Conservation (phyloP, 2,888 invertebrate genomes). For the Harpagoxenus sublaevis region DNA sequence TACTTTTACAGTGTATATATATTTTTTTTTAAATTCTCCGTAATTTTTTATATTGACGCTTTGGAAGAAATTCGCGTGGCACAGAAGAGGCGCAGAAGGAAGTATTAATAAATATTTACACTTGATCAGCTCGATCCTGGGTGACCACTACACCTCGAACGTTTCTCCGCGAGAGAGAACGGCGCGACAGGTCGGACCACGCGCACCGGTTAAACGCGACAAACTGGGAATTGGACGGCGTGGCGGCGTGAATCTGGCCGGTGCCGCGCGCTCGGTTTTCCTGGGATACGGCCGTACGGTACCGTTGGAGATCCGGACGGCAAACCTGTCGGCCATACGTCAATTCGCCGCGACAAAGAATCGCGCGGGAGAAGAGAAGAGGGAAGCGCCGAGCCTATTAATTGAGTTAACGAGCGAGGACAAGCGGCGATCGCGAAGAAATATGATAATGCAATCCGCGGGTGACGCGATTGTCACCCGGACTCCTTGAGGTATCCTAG, state of each 20-base stretch:
- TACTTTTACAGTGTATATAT: not conserved
- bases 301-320: constrained; percentile 72
- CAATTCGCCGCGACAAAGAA: constrained; percentile 55
- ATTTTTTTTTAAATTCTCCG: not conserved
- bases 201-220: constrained; percentile 64
- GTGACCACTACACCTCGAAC: constrained; percentile 4
- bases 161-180: constrained; percentile 31
- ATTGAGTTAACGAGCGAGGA: constrained; percentile 24
- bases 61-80: not conserved
- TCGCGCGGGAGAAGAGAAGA: not conserved
- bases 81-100: not conserved
- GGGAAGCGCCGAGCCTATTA: not conserved
- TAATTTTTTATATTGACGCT: not conserved
- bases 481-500: not conserved
- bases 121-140: constrained; percentile 21
- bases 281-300: constrained; percentile 62
- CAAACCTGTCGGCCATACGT: constrained; percentile 62
- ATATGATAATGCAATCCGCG: not conserved
- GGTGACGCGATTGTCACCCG: not conserved
- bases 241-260: constrained; percentile 33
- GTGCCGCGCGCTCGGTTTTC: constrained; percentile 54
- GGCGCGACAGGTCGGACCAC: constrained; percentile 39
- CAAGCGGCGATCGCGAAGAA: not conserved
- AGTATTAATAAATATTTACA: constrained; percentile 36
- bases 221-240: constrained; percentile 67